These are phyloP conservation scores for Chrysolina haemoptera DNA, from an alignment of 2,888 invertebrate species.

Conservation along the genomic window DNA sequence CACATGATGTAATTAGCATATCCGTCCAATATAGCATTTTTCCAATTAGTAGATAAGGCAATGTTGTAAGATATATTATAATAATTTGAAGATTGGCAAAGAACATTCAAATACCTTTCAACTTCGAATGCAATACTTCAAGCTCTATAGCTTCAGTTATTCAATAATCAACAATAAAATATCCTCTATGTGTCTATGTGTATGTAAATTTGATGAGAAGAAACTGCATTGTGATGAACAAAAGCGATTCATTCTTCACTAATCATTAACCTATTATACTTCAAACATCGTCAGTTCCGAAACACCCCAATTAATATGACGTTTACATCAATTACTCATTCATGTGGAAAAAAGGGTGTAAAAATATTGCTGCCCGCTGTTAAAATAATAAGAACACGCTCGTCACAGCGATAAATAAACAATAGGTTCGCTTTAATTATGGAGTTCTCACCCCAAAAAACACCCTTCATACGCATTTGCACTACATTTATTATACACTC, in stretches of 20 bases:
- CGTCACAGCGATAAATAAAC: constrained; percentile 27
- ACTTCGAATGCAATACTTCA: too few species aligned
- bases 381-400: constrained; percentile 17
- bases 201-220: not conserved
- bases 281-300: constrained; percentile 15
- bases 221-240: not conserved
- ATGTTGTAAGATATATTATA: too few species aligned
- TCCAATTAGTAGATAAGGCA: too few species aligned
- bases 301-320: constrained; percentile 18
- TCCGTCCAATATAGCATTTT: too few species aligned
- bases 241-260: not conserved
- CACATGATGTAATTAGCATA: too few species aligned
- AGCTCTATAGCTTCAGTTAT: too few species aligned
- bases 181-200: too few species aligned
- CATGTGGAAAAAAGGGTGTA: constrained; percentile 6
- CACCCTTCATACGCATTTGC: constrained; percentile 20
- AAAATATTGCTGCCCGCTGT: constrained; percentile 30
- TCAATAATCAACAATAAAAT: too few species aligned
- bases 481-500: constrained; percentile 31
- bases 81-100: too few species aligned
- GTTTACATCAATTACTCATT: not conserved
- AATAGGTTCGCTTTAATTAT: constrained; percentile 34
- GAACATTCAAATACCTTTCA: too few species aligned
- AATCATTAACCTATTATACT: constrained; percentile 19
- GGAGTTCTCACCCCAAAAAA: constrained; percentile 29